Evolutionary conservation across 2,797 vertebrate genomes (phyloP), one percentile per base, ranked within the genome.

Genomic region (Enoplosus armatus): DNA sequence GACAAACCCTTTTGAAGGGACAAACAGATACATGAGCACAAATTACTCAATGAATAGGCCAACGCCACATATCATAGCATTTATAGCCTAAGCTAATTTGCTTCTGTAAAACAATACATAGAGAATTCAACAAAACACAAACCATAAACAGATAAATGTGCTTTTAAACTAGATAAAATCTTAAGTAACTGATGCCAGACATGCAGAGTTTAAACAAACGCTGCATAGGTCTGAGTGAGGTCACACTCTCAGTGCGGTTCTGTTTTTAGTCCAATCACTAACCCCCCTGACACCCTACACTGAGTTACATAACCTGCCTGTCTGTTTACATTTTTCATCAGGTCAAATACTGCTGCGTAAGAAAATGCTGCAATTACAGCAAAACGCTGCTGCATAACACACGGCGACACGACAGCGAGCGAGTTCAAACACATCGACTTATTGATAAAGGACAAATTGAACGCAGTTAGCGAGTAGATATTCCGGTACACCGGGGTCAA

Each of bases 321-420:
- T 85, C 89, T 90, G 90, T 91, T 93, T 91, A 90, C 90, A 93
- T 93, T 88, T 91, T 89, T 92, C 85, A 89, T 91, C 88, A 77
- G 87, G 89, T 92, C 89, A 91, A 90, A 93, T 70, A 77, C 78
- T 86, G 86, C 90, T 85, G 82, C 16, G 73, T 75, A 87, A 86
- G 85, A 90, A 89, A 85, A 89, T 58, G 75, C 71, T 68, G 87
- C 83, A 88, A 88, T 87, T 82, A 91, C 77, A 82, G 79, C 76
- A 75, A 79, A 79, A 53, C 8, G 10, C 64, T 84, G 85, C 88
- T 43, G 75, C 84, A 72, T 47, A 79, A 79, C 55, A 55, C 50
- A 6, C 7, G 5, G 60, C 14, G 72, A 75, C 48, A 33, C 26
- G 15, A 31, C 54, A 41, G 41, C 0, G 41, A 58, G 65, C 2